These are phyloP conservation scores for Listronotus oregonensis DNA, from an alignment of 1,140 invertebrate genomes.

Conservation along the genomic window DNA sequence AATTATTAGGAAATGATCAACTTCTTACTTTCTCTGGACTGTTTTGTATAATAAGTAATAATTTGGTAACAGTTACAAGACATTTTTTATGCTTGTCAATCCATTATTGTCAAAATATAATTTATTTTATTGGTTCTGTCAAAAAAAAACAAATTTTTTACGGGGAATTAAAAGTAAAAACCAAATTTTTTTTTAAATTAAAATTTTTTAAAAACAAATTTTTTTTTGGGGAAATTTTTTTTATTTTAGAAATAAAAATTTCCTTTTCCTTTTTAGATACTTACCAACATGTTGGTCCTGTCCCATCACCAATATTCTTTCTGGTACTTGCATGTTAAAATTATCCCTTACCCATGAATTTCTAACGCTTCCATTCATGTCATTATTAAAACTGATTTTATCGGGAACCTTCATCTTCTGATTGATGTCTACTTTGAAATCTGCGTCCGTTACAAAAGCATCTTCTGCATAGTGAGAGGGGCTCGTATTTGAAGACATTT, in stretches of 20 bases:
- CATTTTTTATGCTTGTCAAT: conserved; percentile 13
- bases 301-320: conserved; percentile 83
- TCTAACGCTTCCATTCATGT: conserved; percentile 63
- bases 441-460: conserved; percentile 68
- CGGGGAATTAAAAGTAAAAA: no score
- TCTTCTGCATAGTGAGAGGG: conserved; percentile 59
- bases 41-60: conserved; percentile 13
- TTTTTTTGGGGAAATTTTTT: no score
- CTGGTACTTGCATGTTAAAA: conserved; percentile 89
- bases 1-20: no score
- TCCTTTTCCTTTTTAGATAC: no score
- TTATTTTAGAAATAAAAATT: no score
- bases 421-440: conserved; percentile 75
- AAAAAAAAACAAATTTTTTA: no score
- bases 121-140: not conserved
- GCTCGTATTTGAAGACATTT: conserved; percentile 50
- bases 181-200: no score
- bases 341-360: conserved; percentile 73
- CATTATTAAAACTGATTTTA: conserved; percentile 71
- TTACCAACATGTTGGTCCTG: conserved; percentile 78
- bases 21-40: not conserved
- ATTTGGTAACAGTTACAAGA: conserved; percentile 22
- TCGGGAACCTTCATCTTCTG: conserved; percentile 80
- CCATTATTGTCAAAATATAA: not conserved
- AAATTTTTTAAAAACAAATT: no score